phyloP scores from a whole-genome alignment of 2,113 vertebrate genomes.

The Pseudopipra pipra region DNA sequence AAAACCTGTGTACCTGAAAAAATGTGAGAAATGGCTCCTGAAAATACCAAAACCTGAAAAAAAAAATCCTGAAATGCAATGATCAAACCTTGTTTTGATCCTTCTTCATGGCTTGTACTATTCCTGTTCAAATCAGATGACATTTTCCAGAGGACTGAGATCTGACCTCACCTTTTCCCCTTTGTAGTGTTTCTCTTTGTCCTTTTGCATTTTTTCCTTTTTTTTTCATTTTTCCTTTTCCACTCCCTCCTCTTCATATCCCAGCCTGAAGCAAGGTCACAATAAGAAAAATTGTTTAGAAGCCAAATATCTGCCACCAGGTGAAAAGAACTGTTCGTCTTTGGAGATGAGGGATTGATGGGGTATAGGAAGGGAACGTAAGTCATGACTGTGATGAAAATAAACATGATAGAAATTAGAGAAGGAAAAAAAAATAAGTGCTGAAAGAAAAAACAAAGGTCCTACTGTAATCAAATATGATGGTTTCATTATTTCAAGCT shows the following conservation, averaged over 20 bases:
- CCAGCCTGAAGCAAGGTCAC: constrained; percentile 5
- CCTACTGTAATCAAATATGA: background rate
- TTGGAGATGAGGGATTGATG: background rate
- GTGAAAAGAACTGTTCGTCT: background rate
- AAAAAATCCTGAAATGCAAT: background rate
- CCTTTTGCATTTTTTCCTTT: background rate
- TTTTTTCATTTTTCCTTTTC: background rate
- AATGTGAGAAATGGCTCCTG: background rate
- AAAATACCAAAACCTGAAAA: background rate
- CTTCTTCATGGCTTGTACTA: background rate
- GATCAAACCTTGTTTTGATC: background rate
- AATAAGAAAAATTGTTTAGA: background rate
- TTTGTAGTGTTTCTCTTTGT: background rate
- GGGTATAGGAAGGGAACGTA: background rate
- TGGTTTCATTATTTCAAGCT: background rate
- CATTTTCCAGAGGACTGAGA: background rate
- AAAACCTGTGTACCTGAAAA: background rate
- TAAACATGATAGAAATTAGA: background rate
- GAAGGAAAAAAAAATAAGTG: background rate
- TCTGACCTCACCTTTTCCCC: background rate
- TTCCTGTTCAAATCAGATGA: background rate
- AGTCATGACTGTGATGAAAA: background rate
- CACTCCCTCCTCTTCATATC: background rate
- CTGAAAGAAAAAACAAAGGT: background rate
- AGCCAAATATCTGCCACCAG: background rate